Conservation (phyloP, 2,888 invertebrate species). For the Luffia ferchaultella region DNA sequence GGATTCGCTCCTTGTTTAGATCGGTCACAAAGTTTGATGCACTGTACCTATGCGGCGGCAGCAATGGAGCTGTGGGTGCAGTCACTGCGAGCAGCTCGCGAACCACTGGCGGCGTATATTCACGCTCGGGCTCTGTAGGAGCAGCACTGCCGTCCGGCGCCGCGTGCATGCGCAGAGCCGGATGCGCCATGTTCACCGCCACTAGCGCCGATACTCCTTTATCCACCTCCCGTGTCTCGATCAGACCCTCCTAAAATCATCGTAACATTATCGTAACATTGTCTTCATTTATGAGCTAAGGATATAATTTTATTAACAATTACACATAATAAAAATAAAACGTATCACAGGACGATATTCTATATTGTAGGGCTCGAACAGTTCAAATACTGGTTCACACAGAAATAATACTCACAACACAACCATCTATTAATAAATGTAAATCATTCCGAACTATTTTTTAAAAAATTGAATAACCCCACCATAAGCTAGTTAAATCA, state of each 20-base stretch:
- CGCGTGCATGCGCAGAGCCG: slow-evolving; percentile 42
- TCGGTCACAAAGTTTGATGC: slow-evolving; percentile 31
- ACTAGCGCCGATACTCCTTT: slow-evolving; percentile 86
- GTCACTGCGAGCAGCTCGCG: slow-evolving; percentile 76
- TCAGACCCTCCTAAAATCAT: slow-evolving; percentile 59
- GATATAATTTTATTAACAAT: too few species aligned
- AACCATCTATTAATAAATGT: too few species aligned
- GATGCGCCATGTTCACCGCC: slow-evolving; percentile 69
- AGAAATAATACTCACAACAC: too few species aligned
- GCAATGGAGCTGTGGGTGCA: slow-evolving; percentile 69
- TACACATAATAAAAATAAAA: too few species aligned
- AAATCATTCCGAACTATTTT: too few species aligned
- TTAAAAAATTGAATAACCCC: too few species aligned
- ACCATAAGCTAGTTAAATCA: too few species aligned
- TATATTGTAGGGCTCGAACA: background rate
- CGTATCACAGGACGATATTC: too few species aligned
- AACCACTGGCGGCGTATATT: slow-evolving; percentile 32
- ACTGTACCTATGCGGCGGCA: slow-evolving; percentile 63
- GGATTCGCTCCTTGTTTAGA: too few species aligned
- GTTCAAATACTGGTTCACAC: background rate
- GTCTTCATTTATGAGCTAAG: too few species aligned
- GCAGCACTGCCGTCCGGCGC: slow-evolving; percentile 17
- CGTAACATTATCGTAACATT: background rate
- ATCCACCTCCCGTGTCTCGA: slow-evolving; percentile 70
- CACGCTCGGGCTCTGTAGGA: slow-evolving; percentile 7